Evolutionary conservation across 2,113 vertebrate genomes (phyloP).

Genomic region (Mus spicilegus): DNA sequence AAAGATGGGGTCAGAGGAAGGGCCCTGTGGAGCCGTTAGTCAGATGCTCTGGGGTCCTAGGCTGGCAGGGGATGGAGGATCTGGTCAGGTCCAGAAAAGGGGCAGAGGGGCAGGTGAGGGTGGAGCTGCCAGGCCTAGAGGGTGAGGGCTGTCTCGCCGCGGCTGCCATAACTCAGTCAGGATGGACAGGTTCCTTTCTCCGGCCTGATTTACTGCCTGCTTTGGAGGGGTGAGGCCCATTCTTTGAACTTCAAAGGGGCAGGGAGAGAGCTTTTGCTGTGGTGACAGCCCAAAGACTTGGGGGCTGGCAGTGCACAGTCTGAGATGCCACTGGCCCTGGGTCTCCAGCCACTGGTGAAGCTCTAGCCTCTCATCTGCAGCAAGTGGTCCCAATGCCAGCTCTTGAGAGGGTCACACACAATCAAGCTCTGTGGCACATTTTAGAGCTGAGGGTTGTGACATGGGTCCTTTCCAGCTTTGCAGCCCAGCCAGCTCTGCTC

Average conservation of each 20-base stretch:
- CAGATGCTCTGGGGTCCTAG: not conserved
- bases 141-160: slow-evolving; percentile 61
- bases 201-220: slow-evolving; percentile 71
- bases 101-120: not conserved
- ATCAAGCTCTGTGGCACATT: too few relatives aligned
- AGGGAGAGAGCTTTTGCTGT: not conserved
- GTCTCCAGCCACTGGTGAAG: rapidly evolving
- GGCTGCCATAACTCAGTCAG: slow-evolving; percentile 82
- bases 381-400: rapidly evolving
- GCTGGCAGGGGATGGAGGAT: too few relatives aligned
- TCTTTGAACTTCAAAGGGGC: slow-evolving; percentile 85
- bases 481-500: not conserved
- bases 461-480: not conserved
- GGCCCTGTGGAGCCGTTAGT: not conserved
- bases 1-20: not conserved
- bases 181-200: slow-evolving; percentile 74
- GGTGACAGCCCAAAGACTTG: not conserved
- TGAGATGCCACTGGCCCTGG: not conserved
- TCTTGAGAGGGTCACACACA: rapidly evolving
- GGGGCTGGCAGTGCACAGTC: not conserved
- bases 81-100: not conserved
- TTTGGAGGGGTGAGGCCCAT: slow-evolving; percentile 62
- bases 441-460: not conserved
- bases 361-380: too few relatives aligned
- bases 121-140: not conserved